A percentile compares a stretch with the other conserved stretches of the same genome.
Evolutionary conservation across 2,113 vertebrate species (phyloP).

Genomic region (Choloepus hoffmanni): DNA sequence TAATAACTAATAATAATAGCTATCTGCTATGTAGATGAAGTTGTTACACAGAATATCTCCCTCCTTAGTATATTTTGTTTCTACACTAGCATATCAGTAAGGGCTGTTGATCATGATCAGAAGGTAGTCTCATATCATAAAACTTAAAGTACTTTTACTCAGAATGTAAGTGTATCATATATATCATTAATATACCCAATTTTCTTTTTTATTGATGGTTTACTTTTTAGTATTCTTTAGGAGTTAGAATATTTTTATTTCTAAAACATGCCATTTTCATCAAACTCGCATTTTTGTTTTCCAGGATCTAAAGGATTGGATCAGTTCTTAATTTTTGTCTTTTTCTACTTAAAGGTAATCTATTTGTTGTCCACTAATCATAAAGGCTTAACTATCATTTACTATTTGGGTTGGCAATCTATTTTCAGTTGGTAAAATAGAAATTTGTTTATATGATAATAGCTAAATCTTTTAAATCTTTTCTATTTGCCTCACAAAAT

Average conservation of each 20-base stretch:
- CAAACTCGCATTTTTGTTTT: constrained; percentile 62
- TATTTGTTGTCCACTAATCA: constrained; percentile 27
- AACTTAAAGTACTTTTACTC: constrained; percentile 55
- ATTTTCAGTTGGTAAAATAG: constrained; percentile 48
- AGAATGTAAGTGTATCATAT: constrained; percentile 9
- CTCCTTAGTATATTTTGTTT: not conserved
- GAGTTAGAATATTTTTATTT: constrained; percentile 39
- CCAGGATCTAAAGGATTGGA: constrained; percentile 56
- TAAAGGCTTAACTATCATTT: constrained; percentile 5
- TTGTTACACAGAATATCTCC: not conserved
- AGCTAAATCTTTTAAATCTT: not conserved
- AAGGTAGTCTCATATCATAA: constrained; percentile 46
- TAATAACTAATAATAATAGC: not conserved
- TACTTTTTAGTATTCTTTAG: not conserved
- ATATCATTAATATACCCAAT: not conserved
- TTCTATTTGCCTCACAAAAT: constrained; percentile 45
- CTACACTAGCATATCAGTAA: not conserved
- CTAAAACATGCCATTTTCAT: constrained; percentile 19
- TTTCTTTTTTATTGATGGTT: constrained; percentile 8
- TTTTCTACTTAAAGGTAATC: constrained; percentile 67
- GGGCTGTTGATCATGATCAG: not conserved
- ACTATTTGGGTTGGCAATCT: constrained; percentile 10
- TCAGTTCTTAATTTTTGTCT: constrained; percentile 49
- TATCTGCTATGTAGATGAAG: constrained; percentile 1
- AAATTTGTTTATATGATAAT: constrained; percentile 37